Evolutionary conservation across 2,797 vertebrate genomes (phyloP), one percentile per base, ranked within the genome.

Genomic region (Selene dorsalis): DNA sequence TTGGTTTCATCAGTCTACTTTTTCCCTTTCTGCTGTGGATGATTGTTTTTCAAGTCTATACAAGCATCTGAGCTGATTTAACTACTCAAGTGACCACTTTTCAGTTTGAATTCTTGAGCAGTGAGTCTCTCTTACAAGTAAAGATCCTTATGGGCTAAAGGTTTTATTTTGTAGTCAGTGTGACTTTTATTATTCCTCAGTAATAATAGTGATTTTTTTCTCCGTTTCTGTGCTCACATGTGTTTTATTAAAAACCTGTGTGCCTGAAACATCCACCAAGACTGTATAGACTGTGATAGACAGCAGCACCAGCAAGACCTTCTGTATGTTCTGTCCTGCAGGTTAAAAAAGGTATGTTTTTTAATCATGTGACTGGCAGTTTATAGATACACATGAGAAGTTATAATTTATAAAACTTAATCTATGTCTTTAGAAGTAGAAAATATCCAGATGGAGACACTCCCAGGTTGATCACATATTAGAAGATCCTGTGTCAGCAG

Each of bases 381-480:
- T 75, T 41, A 11, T 48, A 58, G 32, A 35, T 35, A 71, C 60
- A 48, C 60, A 38, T 43, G 50, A 0, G 72, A 41, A 83, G 32
- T 79, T 76, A 45, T 39, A 69, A 39, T 58, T 67, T 26, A 22
- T 45, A 43, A 58, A 66, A 74, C 20, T 52, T 61, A 24, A 73
- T 72, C 77, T 20, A 16, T 78, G 58, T 69, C 73, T 64, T 66
- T 62, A 55, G 48, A 76, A 2, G 12, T 32, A 56, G 58, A 74
- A 64, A 50, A 48, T n/a, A 57, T 20, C 13, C 50, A 74, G 79
- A 66, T 62, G 75, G 28, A 74, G 75, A 66, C 78, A 75, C 75
- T 72, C 82, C 84, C 71, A 32, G 28, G 26, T 30, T 84, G 80
- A 87, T 85, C 82, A 78, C 80, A 71, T 3, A 76, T 80, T 85